Evolutionary conservation across 2,888 invertebrate species (phyloP), one percentile per base, ranked within the genome.

Genomic region (Tetrapedia diversipes): DNA sequence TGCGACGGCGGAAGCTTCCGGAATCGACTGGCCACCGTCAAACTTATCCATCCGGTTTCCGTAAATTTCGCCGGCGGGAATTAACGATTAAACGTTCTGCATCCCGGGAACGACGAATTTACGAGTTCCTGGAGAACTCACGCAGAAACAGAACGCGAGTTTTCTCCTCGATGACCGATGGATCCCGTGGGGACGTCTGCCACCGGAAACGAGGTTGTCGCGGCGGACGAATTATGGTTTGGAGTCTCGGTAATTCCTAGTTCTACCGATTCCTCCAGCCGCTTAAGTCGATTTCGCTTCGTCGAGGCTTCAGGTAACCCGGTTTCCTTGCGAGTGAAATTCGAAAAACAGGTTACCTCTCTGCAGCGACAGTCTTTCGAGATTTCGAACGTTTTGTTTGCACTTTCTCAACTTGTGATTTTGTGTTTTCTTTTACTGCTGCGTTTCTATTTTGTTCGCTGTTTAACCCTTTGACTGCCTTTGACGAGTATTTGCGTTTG

Each of bases 151-250:
- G 39, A 27, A 16, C 16, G 37, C 32, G 16, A 47, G 22, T 51
- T 57, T 41, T 29, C 57, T 71, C 14, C 14, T 4, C 8, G 43
- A 60, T 71, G 71, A 71, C 71, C 71, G 72, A 68, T 43, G 41
- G 51, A 68, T 57, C 70, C 70, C 27, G 2, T 7, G 49, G 41
- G 49, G 14, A 29, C 43, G 73, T 32, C 45, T 34, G 8, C 29
- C 10, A 1, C 7, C n/a, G 29, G 27, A 57, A 43, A 56, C 24
- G 45, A 66, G 22, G 41, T 51, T 68, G 57, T 29, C 70, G 57
- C 27, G 22, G 57, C 27, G 22, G 70, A 51, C 43, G 27, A 22
- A 51, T 70, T 71, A 70, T 57, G 16, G n/a, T n/a, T 14, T 24
- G 8, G 14, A 6, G 16, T 34, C 22, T 41, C 22, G 39, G 16